Evolutionary conservation across 2,113 vertebrate species (phyloP), one percentile per base, ranked within the genome.

Genomic region (Xiphias gladius): DNA sequence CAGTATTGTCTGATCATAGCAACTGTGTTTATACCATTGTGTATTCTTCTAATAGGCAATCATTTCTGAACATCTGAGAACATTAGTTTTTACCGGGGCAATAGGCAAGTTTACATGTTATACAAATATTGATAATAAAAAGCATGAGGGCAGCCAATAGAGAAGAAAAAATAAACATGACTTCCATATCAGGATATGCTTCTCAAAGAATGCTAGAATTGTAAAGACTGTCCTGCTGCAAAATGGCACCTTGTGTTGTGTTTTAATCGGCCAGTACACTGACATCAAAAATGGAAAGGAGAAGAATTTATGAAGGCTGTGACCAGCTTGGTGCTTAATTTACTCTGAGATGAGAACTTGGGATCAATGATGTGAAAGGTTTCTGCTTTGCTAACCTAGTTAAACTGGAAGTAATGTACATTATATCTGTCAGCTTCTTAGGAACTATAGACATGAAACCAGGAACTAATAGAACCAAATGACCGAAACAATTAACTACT

Each of bases 401-500:
- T 16, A 32, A 52, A 10, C 17, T 55, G 10, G 57, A 52, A 30
- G 30, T 26, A 43, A 63, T 30, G 7, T n/a, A 26, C 13, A 3
- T 4, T 30, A 12, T 41, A n/a, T 43, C 37, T 57, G 24, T 39
- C 17, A 39, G 68, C 32, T 30, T 79, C 11, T 7, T 43, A 43
- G 35, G 52, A 37, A 70, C 37, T 20, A 37, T 5, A 61, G 64
- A 70, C 46, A 8, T 46, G 7, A 69, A 74, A 84, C 39, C 24
- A 39, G 19, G 24, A 80, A 59, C 19, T 7, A 59, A 52, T 66
- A 32, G 17, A 57, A 30, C 9, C 26, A 37, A 54, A 46, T 65
- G 59, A 61, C 41, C n/a, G 2, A 19, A 26, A 46, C 7, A 46
- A 75, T 80, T 79, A 57, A 76, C 22, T 39, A 24, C 14, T 54